Base-by-base conservation (phyloP, 2,797 vertebrate genomes). In the Typhlichthys eigenmanni region DNA sequence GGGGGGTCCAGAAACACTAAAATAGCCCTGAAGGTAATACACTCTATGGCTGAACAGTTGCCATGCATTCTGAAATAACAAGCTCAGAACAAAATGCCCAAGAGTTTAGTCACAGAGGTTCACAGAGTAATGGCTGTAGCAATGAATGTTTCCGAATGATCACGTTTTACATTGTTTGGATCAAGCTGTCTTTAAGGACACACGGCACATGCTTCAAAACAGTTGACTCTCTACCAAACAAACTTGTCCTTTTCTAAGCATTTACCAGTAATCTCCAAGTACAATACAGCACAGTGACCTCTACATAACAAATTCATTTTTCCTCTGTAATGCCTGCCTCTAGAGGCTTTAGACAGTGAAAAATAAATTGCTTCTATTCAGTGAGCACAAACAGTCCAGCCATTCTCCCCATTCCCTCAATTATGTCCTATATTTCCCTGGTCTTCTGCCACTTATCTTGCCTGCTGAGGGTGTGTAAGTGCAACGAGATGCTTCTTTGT, bases 381-480 rank as follows among this genome's bases (percentile, higher is more conserved):
- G 49, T 63, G 34, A 79, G 64, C 34, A 34, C 58, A 73, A 75
- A 70, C 63, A 72, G 63, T 73, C 57, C 34, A 13, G 56, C 29
- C 0, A 2, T 59, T 61, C 51, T 64, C 47, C 58, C 60, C 54
- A 10, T 60, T 71, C 63, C 54, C 47, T 74, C 72, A 83, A 78
- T 84, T 80, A 78, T 59, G 48, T 60, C 24, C 51, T 64, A 1
- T 73, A 47, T 59, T 57, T 76, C 2, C 53, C 64, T 70, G 66
- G 66, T 74, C 51, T 49, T 64, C 61, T 81, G 82, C 82, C 81
- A 79, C 79, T 74, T 75, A 64, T 82, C 61, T 80, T 84, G 72
- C 65, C 46, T 10, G 57, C 56, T 74, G 79, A 68, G 72, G 71
- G 80, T 2, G 14, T 65, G 63, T 66, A 61, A 53, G 64, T 43